Evolutionary conservation across 2,888 invertebrate species (phyloP), one percentile per base, ranked within the genome.

Genomic region (Nomada lathburiana): DNA sequence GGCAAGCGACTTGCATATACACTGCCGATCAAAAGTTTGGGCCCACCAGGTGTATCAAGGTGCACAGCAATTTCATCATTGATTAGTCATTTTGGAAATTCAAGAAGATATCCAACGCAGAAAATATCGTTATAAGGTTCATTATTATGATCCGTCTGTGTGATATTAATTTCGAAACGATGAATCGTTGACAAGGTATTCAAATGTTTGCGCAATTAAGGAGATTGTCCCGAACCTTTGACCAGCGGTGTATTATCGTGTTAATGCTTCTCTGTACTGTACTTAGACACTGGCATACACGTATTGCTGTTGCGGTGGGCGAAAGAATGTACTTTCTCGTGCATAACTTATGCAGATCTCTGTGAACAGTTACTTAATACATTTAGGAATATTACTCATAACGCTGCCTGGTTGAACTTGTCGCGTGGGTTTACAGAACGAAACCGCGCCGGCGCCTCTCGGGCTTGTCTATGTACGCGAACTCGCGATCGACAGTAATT

Each of bases 271-370:
- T 52, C 13, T 60, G 29, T 16, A 50, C 29, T 23, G 23, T n/a
- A 16, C 2, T 50, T 50, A 62, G n/a, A 44, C 52, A 29, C 44
- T 13, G n/a, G 18, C 20, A 36, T n/a, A 42, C 44, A 23, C 57
- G n/a, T 23, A 57, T 18, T 13, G 68, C n/a, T 73, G 57, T 20
- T 62, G 59, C 74, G 77, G 89, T 89, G 76, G 89, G 88, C 88
- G 87, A 79, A 69, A 71, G 86, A 88, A 89, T 86, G 86, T 88
- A 91, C 89, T 91, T 91, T 91, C 92, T 89, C 89, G 88, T 69
- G 84, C 89, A 91, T 91, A 92, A 91, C 83, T 90, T 89, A 92
- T 92, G 91, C 89, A 91, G 91, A 91, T 91, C 86, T 91, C 90
- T 90, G 89, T 89, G 87, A 80, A 86, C 80, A 86, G 86, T 91